phyloP scores from a whole-genome alignment of 2,888 invertebrate species.

The Margaritifera margaritifera region DNA sequence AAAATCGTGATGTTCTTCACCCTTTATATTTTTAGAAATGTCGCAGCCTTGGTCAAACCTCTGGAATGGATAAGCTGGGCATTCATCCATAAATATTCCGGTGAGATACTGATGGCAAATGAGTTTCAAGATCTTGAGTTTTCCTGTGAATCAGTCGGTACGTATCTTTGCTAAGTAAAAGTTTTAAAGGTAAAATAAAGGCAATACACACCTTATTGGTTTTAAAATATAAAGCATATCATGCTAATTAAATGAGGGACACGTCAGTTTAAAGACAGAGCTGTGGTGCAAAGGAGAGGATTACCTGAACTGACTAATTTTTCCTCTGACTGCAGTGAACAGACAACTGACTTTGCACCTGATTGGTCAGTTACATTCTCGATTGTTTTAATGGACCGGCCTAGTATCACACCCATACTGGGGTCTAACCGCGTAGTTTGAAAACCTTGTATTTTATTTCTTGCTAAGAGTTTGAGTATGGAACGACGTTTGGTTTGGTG shows the following conservation, averaged over 20 bases:
- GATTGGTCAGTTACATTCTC: too few species aligned
- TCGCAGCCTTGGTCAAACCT: slow-evolving; percentile 43
- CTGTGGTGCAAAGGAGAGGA: too few species aligned
- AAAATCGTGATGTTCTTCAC: too few species aligned
- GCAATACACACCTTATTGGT: background rate
- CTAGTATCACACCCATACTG: too few species aligned
- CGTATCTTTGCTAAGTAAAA: background rate
- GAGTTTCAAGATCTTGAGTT: slow-evolving; percentile 60
- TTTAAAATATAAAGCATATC: background rate
- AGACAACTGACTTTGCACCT: too few species aligned
- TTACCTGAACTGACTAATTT: too few species aligned
- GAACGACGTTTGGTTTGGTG: too few species aligned
- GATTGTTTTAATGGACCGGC: too few species aligned
- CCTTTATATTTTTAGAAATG: slow-evolving; percentile 31
- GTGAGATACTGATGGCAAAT: slow-evolving; percentile 59
- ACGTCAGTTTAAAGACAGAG: background rate
- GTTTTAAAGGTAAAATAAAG: background rate
- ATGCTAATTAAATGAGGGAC: background rate
- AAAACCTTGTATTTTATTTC: too few species aligned
- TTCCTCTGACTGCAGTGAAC: too few species aligned
- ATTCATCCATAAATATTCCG: slow-evolving; percentile 56
- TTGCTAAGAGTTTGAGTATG: too few species aligned
- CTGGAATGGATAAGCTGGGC: slow-evolving; percentile 55
- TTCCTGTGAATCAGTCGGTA: slow-evolving; percentile 35
- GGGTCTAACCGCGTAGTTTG: too few species aligned